Evolutionary conservation across 2,797 vertebrate genomes (phyloP), one percentile per base, ranked within the genome.

Genomic region (Poecilia velifera): DNA sequence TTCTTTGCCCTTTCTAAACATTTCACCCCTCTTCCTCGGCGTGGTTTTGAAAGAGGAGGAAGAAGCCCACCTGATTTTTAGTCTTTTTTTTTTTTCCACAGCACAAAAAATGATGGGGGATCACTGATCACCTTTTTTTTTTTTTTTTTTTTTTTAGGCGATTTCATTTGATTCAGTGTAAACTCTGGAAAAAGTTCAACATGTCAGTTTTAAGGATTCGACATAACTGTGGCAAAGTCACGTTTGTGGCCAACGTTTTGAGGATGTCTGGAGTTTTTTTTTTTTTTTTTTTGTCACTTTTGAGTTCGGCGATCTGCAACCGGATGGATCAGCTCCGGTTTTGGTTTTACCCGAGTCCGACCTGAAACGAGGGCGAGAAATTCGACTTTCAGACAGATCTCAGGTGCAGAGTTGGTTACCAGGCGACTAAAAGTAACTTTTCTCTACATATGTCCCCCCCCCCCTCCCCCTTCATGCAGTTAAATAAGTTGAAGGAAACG

Each of bases 141-240:
- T 12, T 45, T 10, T 10, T 45, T n/a, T n/a, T 45, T 12, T 10
- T 12, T 92, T 93, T 93, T 89, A 93, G 92, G 92, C 86, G 76
- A 89, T 82, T 91, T 90, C 84, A 90, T 93, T 95, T 91, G 89
- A 92, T 93, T 93, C 81, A 81, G 89, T 95, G 93, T 95, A 92
- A 90, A 94, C 94, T 88, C 86, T 53, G 86, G 84, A 92, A 82
- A 89, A 46, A 88, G 87, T 93, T 91, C 86, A 86, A 94, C 86
- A 91, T 93, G 92, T 87, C 95, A 92, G 87, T 96, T 96, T 96
- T 93, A 93, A 92, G 88, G 94, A 93, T 80, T 28, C 90, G 82
- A 41, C 84, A 94, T 95, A 89, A 94, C 88, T 93, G 93, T 93
- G 94, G 95, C 94, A 91, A 95, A 94, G 84, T 92, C 81, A 72